A percentile compares a stretch with the other conserved stretches of the same genome.
Conservation (phyloP, 92 coral and sea anemone species). For the Pocillopora meandrina region DNA sequence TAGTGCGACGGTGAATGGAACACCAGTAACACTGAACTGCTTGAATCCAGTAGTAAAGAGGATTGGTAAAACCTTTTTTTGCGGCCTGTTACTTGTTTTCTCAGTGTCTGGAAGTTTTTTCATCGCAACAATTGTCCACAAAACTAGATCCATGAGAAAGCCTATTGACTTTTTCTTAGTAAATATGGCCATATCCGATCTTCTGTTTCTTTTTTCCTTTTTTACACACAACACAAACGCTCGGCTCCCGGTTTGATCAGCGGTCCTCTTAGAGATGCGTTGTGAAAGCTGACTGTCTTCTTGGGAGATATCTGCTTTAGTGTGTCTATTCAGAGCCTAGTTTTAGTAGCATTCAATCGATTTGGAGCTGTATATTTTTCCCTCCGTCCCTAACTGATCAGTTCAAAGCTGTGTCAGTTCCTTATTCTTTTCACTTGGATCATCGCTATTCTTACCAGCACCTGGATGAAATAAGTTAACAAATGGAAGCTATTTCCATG, state of each 20-base stretch:
- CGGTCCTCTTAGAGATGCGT: background rate
- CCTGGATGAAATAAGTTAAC: too few species aligned
- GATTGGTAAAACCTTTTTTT: background rate
- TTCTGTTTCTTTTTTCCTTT: background rate
- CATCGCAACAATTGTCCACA: conserved; percentile 6
- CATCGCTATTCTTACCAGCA: background rate
- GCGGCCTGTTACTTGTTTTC: background rate
- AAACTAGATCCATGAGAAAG: background rate
- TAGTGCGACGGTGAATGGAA: background rate
- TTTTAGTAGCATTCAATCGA: background rate
- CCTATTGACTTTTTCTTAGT: background rate
- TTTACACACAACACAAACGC: background rate
- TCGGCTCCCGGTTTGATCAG: background rate
- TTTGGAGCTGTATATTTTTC: background rate
- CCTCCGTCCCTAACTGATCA: background rate
- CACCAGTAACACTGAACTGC: background rate
- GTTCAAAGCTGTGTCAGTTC: background rate
- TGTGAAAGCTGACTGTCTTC: background rate
- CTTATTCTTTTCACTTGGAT: background rate
- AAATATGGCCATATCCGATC: conserved; percentile 9
- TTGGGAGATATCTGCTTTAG: background rate
- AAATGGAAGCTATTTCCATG: too few species aligned
- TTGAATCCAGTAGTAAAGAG: background rate
- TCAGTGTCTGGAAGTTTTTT: background rate
- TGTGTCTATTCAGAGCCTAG: background rate